Evolutionary conservation across 53 echinoderm and acorn worm species (phyloP), one percentile per base, ranked within the genome.

Genomic region (Hippasteria phrygiana): DNA sequence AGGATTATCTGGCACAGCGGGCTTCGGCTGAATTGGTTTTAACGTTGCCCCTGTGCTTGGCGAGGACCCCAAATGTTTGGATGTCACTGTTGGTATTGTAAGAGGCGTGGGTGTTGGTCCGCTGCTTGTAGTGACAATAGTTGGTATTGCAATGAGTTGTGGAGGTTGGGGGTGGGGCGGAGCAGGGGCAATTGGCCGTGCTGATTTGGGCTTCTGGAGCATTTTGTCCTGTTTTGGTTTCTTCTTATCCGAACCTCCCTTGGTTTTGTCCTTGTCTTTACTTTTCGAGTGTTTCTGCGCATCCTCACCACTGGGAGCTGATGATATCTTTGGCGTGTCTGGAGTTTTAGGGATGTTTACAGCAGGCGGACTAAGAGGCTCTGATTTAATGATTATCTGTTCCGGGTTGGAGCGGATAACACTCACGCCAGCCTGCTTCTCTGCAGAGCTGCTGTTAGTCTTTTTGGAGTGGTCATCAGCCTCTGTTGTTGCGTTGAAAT

Each of bases 21-120:
- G 99, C 86, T 99, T 99, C 37, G 99, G 99, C 74, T 99, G 99
- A 20, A 99, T 99, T 56, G 96, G 98, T 89, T 95, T 99, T 48
- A 99, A 78, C 59, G 93, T 84, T 13, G 81, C 69, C 43, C 80
- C 79, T 17, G 74, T 71, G 27, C 74, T 55, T 9, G 90, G 62
- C 3, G 94, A 78, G 18, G 79, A 66, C n/a, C 87, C 92, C 28
- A 89, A 14, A n/a, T 76, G 87, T 70, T 89, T 92, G 10, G 90
- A 69, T 29, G 70, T 87, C 29, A 88, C 93, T 13, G 96, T 80
- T 43, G 93, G 90, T 43, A 94, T 55, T 17, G 91, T 91, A 40
- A 92, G 86, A 12, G 96, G 93, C 55, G 94, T 77, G 8, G 88
- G 87, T 35, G 71, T 91, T 38, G 93, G 71, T 69, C 92, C 88